Evolutionary conservation across 2,797 vertebrate genomes (phyloP).

Genomic region (Podarcis lilfordi): DNA sequence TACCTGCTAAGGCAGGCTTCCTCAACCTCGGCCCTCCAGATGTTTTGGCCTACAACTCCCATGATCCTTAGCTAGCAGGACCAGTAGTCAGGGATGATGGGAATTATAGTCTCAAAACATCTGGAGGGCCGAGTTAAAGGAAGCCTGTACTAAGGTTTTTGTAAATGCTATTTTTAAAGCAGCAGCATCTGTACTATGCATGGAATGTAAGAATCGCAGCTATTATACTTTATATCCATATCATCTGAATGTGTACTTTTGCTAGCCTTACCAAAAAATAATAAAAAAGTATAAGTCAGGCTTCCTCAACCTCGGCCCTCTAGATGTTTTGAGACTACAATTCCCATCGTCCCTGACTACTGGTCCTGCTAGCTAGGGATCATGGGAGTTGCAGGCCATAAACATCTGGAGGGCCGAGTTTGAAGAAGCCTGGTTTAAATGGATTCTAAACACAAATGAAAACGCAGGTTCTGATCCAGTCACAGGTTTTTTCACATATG

Average conservation of each 20-base stretch:
- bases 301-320: too few species aligned
- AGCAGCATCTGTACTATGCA: neutral
- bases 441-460: neutral
- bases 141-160: too few species aligned
- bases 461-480: neutral
- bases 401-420: neutral
- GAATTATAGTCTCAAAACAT: too few species aligned
- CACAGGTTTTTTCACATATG: neutral
- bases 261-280: neutral
- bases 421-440: neutral
- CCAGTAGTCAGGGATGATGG: too few species aligned
- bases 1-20: neutral
- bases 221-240: neutral
- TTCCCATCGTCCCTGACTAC: too few species aligned
- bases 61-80: too few species aligned
- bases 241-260: rapidly evolving
- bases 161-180: neutral
- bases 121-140: too few species aligned
- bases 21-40: too few species aligned
- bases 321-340: too few species aligned
- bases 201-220: neutral
- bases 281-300: too few species aligned
- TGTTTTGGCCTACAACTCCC: too few species aligned
- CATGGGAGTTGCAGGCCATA: neutral
- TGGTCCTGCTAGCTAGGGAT: too few species aligned